Conservation (phyloP, 2,113 vertebrate species). For the Agapornis roseicollis region DNA sequence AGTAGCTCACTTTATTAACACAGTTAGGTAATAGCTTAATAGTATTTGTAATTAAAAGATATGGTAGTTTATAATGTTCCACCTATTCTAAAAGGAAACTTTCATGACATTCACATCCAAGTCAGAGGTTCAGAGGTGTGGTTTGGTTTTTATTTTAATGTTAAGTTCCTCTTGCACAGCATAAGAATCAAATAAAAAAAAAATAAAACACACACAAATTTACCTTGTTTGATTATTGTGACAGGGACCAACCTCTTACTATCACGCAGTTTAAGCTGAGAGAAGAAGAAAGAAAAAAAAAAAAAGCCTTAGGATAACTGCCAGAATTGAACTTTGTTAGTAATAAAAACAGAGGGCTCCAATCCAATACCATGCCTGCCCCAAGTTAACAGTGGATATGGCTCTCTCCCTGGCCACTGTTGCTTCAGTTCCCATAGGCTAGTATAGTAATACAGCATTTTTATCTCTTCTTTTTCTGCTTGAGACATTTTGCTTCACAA, state of each 20-base stretch:
- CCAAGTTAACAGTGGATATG: not conserved
- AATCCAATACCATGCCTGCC: not conserved
- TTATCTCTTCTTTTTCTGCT: not conserved
- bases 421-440: not conserved
- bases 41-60: not conserved
- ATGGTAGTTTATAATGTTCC: not conserved
- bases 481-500: not conserved
- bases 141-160: not conserved
- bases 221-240: conserved; percentile 82
- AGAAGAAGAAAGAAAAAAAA: not conserved
- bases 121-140: not conserved
- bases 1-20: not conserved
- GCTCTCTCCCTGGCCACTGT: not conserved
- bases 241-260: conserved; percentile 73
- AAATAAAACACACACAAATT: not conserved
- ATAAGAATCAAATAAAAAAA: not conserved
- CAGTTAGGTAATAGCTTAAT: not conserved
- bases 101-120: not conserved
- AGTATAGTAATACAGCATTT: not conserved
- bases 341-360: not conserved
- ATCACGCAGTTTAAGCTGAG: conserved; percentile 70
- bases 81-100: not conserved
- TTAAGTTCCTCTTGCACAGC: not conserved
- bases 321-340: not conserved
- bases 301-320: not conserved